Percentiles rank a stretch among this genome's conserved stretches.
Evolutionary conservation across 2,888 invertebrate species (phyloP).

Genomic region (Tetropium fuscum): DNA sequence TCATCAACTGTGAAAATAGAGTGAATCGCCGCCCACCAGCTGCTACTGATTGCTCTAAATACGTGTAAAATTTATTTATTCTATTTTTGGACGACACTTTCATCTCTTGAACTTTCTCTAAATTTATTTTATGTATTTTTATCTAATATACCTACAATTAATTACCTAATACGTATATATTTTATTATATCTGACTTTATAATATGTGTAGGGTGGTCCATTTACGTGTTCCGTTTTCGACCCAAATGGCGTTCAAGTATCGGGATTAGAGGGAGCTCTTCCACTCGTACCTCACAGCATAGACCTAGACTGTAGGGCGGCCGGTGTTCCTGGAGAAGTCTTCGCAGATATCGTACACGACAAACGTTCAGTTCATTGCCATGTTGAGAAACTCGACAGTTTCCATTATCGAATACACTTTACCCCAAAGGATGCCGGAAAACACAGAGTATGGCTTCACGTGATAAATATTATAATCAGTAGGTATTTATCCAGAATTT

Average conservation of each 20-base stretch:
- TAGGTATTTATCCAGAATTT: neutral
- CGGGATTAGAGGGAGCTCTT: conserved; percentile 84
- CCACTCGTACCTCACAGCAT: conserved; percentile 91
- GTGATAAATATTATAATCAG: neutral
- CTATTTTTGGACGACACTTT: too few relatives aligned
- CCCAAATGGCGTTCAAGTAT: conserved; percentile 88
- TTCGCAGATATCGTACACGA: conserved; percentile 92
- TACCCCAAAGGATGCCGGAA: conserved; percentile 82
- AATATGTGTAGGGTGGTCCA: conserved; percentile 95
- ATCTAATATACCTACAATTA: neutral
- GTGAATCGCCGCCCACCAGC: too few relatives aligned
- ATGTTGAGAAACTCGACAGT: conserved; percentile 84
- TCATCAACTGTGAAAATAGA: too few relatives aligned
- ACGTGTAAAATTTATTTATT: too few relatives aligned
- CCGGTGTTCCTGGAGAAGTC: conserved; percentile 88
- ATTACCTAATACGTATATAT: neutral
- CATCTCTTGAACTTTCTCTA: too few relatives aligned
- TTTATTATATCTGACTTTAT: conserved; percentile 31
- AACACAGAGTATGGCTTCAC: conserved; percentile 72
- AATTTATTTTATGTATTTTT: too few relatives aligned
- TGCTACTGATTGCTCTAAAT: too few relatives aligned
- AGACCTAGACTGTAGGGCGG: conserved; percentile 76
- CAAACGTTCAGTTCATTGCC: conserved; percentile 85
- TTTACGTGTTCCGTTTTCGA: conserved; percentile 97
- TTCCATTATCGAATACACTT: conserved; percentile 78